Evolutionary conservation across 2,888 invertebrate species (phyloP), one percentile per base, ranked within the genome.

Genomic region (Lepidonotus clava): DNA sequence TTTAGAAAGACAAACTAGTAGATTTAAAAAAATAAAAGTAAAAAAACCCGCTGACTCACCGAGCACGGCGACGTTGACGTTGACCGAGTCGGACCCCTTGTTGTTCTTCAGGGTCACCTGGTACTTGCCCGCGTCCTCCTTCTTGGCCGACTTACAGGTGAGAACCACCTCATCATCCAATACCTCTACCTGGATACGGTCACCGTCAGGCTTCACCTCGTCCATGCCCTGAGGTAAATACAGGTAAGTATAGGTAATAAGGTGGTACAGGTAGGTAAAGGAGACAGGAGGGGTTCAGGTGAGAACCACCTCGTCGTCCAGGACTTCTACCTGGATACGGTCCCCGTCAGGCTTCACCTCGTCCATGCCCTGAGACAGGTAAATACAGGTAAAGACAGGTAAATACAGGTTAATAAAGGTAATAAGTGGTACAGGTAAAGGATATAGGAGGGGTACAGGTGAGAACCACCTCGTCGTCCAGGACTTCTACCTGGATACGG

Each of bases 41-140:
- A n/a, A n/a, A n/a, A n/a, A n/a, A n/a, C n/a, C n/a, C n/a, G n/a
- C n/a, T 8, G 51, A 92, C 92, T 96, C 96, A 94, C 98, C 98
- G 85, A 96, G 96, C 84, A 96, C 96, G 46, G 95, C 94, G 34
- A 96, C 98, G 94, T 97, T 97, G 95, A 99, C 97, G 46, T 97
- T 96, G 38, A 97, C 98, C 11, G 98, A 97, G 94, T 99, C 99
- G 0, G 97, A 97, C 24, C 99, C 99, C 91, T 97, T 97, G 89
- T 96, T 96, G 94, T 99, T 99, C 18, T 96, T 96, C 90, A 99
- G 95, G 92, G 97, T 97, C 80, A 99, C 97, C 0, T 97, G 97
- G 94, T 99, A 99, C 8, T 96, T 97, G 77, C 99, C 99, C 32
- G 97, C 97, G 94, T 99, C 99, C 0, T 96, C 96, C 77, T 98